Percentiles rank a stretch among this genome's conserved stretches.
Conservation (phyloP, 2,797 vertebrate species). For the Anguilla marmorata region DNA sequence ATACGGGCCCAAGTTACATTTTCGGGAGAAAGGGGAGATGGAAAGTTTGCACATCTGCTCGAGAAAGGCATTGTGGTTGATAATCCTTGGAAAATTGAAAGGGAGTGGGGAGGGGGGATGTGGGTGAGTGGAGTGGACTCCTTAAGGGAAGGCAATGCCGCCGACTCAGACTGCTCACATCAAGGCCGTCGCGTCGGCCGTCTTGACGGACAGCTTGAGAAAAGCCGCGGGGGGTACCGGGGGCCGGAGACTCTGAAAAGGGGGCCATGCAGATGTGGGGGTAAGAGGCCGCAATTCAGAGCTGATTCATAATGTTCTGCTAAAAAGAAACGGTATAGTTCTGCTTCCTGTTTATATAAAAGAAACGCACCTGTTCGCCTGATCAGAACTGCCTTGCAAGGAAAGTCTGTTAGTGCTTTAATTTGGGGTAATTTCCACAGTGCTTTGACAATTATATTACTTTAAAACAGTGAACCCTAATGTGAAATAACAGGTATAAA, state of each 20-base stretch:
- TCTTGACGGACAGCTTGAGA: slow-evolving; percentile 45
- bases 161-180: slow-evolving; percentile 51
- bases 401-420: slow-evolving; percentile 39
- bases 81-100: slow-evolving; percentile 70
- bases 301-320: slow-evolving; percentile 43
- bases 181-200: slow-evolving; percentile 45
- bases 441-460: slow-evolving; percentile 44
- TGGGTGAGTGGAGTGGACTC: slow-evolving; percentile 29
- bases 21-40: slow-evolving; percentile 45
- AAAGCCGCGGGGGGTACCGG: slow-evolving; percentile 38
- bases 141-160: slow-evolving; percentile 45
- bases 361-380: not conserved
- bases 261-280: slow-evolving; percentile 45
- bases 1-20: slow-evolving; percentile 56
- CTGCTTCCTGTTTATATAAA: slow-evolving; percentile 21
- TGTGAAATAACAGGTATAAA: slow-evolving; percentile 48
- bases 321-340: slow-evolving; percentile 32
- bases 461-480: slow-evolving; percentile 46
- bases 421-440: slow-evolving; percentile 40
- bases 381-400: slow-evolving; percentile 27
- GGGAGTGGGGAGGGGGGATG: slow-evolving; percentile 45
- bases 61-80: slow-evolving; percentile 62
- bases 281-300: slow-evolving; percentile 54
- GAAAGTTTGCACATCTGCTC: slow-evolving; percentile 64
- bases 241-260: slow-evolving; percentile 35